Percentiles rank a stretch among this genome's conserved stretches.
Evolutionary conservation across 1,140 invertebrate genomes (phyloP).

Genomic region (Zaprionus camerounensis): DNA sequence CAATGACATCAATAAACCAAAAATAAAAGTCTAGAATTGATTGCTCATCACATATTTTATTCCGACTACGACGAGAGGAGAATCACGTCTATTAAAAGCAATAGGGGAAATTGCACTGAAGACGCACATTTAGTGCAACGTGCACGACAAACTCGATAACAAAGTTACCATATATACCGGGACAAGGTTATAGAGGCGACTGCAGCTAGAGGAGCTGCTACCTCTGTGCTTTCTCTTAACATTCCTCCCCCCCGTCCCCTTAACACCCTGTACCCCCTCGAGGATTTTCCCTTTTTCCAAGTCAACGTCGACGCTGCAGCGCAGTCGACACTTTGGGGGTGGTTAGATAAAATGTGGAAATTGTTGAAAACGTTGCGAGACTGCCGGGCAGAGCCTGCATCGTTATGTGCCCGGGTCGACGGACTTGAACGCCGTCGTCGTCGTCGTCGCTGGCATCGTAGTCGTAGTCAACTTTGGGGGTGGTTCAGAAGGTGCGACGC

Average conservation of each 20-base stretch:
- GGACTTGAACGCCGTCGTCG: conserved; percentile 65
- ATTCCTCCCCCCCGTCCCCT: not conserved
- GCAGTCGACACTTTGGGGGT: conserved; percentile 80
- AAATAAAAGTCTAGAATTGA: not conserved
- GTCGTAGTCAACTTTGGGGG: conserved; percentile 56
- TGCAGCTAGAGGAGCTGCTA: conserved; percentile 45
- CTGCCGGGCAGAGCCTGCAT: conserved; percentile 68
- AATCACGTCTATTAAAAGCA: not conserved
- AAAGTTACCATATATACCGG: conserved; percentile 42
- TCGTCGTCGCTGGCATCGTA: not conserved
- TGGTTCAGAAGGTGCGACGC: conserved; percentile 68
- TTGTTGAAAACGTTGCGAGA: conserved; percentile 77
- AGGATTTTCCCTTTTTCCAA: conserved; percentile 71
- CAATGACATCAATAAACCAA: not conserved
- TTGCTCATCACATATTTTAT: conserved; percentile 3
- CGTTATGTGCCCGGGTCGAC: conserved; percentile 79
- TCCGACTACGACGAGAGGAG: not conserved
- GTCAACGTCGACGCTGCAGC: conserved; percentile 54
- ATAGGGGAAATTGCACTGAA: not conserved
- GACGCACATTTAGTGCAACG: conserved; percentile 1
- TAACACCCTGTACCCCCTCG: conserved; percentile 24
- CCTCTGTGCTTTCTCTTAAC: conserved; percentile 35
- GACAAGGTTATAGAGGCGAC: conserved; percentile 63
- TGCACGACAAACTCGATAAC: conserved; percentile 41
- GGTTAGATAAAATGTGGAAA: conserved; percentile 82